A percentile compares a stretch with the other conserved stretches of the same genome.
Evolutionary conservation across 2,797 vertebrate genomes (phyloP).

Genomic region (Cetoscarus ocellatus): DNA sequence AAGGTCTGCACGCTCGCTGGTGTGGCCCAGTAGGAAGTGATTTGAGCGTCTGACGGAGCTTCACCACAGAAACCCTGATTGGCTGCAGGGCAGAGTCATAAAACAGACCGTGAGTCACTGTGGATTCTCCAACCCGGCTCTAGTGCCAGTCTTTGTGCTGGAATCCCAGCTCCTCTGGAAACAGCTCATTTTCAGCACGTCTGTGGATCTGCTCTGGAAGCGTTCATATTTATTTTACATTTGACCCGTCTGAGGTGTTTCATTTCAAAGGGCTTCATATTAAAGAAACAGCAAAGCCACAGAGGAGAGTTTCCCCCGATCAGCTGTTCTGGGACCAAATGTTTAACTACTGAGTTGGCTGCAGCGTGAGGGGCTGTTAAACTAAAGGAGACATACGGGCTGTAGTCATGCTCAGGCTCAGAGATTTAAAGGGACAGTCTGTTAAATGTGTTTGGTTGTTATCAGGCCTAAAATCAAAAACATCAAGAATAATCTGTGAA

Average conservation of each 20-base stretch:
- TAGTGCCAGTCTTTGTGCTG: constrained; percentile 36
- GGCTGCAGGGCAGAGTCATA: constrained; percentile 37
- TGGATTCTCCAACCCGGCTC: constrained; percentile 35
- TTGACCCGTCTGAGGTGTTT: constrained; percentile 49
- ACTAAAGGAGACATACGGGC: constrained; percentile 5
- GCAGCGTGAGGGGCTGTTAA: background rate
- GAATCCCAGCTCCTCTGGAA: constrained; percentile 33
- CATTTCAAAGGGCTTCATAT: constrained; percentile 37
- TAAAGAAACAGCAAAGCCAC: constrained; percentile 32
- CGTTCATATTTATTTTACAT: constrained; percentile 43
- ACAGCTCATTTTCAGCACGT: constrained; percentile 50
- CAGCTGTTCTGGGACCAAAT: constrained; percentile 33
- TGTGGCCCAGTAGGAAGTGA: constrained; percentile 25
- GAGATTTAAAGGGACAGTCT: background rate
- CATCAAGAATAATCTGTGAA: no score
- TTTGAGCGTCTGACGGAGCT: background rate
- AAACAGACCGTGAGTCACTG: constrained; percentile 44
- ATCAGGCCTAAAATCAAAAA: no score
- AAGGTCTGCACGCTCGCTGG: background rate
- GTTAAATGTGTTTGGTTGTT: no score
- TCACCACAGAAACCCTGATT: constrained; percentile 8
- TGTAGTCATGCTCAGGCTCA: no score
- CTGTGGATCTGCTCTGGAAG: constrained; percentile 39
- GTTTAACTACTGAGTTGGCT: constrained; percentile 24
- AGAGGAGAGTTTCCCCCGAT: constrained; percentile 34